Base-by-base conservation (phyloP, 1,140 invertebrate species). In the Linepithema humile region DNA sequence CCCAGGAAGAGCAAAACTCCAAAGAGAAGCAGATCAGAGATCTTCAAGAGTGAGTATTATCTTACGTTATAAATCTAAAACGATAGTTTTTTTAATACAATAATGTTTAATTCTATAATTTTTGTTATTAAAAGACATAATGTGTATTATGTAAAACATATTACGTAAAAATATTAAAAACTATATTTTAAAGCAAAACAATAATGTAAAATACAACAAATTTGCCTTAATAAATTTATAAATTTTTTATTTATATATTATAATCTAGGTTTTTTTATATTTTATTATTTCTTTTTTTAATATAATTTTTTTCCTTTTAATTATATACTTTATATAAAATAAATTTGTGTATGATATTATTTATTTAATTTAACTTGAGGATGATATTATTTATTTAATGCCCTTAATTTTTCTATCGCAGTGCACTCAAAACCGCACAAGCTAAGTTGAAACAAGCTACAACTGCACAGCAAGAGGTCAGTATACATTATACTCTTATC, bases 11-110 rank as follows among this genome's bases (percentile, higher is more conserved):
- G 91, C 98, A 99, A 93, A 98, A 98, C 91, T 95, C 97, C 86
- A 99, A 99, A 94, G 98, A 99, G 92, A 98, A 98, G 94, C 97
- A 97, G 93, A 99, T 99, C 85, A 97, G 97, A 95, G 98, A 99
- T 93, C 95, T 99, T 92, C 98, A 99, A 96, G 98, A 99, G 98
- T 99, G 94, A 96, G 97, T 96, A 75, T 70, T 85, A 67, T 45
- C 3, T 69, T 10, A 53, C n/a, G 32, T 32, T 69, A 12, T 10
- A 65, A 40, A 70, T 48, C 1, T 73, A 38, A 75, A 59, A 67
- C 9, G 17, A 15, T 62, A 67, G 55, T 40, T 65, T 20, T 23
- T 65, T 50, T n/a, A 45, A 45, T 15, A 45, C 55, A 20, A 38
- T 1, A 69, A 20, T 48, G 15, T 23, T 17, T 2, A 38, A 48